Conservation (phyloP, 2,888 invertebrate genomes). For the Macaria notata region DNA sequence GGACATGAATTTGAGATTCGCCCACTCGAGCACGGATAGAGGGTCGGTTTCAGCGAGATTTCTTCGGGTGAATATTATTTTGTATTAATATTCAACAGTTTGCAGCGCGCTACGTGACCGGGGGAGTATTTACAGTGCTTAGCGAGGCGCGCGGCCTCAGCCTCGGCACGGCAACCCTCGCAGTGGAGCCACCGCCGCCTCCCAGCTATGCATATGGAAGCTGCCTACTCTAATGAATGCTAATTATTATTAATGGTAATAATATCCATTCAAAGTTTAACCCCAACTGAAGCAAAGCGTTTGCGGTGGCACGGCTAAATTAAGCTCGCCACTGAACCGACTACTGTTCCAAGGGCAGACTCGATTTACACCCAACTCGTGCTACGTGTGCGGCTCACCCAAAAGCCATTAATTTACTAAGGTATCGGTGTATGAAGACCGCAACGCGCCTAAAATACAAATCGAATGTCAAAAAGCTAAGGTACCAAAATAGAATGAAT, state of each 20-base stretch:
- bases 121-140: conserved; percentile 76
- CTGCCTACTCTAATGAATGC: conserved; percentile 29
- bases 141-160: conserved; percentile 63
- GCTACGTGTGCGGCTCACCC: conserved; percentile 10
- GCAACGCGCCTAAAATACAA: conserved; percentile 6
- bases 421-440: conserved; percentile 7
- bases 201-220: conserved; percentile 50
- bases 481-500: conserved; percentile 3
- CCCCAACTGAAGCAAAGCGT: conserved; percentile 8
- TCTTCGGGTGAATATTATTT: conserved; percentile 64
- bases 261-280: conserved; percentile 17
- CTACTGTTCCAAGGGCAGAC: conserved; percentile 8
- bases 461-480: conserved; percentile 5
- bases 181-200: conserved; percentile 39
- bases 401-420: conserved; percentile 15
- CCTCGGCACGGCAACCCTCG: conserved; percentile 41
- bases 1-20: conserved; percentile 39
- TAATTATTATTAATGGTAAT: conserved; percentile 27
- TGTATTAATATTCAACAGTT: conserved; percentile 78
- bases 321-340: conserved; percentile 5
- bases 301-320: conserved; percentile 13
- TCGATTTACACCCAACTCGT: conserved; percentile 15
- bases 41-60: conserved; percentile 52
- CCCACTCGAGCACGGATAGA: conserved; percentile 45
- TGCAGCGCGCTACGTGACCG: conserved; percentile 71